phyloP scores from a whole-genome alignment of 2,888 invertebrate genomes.

The Ctena decussata region DNA sequence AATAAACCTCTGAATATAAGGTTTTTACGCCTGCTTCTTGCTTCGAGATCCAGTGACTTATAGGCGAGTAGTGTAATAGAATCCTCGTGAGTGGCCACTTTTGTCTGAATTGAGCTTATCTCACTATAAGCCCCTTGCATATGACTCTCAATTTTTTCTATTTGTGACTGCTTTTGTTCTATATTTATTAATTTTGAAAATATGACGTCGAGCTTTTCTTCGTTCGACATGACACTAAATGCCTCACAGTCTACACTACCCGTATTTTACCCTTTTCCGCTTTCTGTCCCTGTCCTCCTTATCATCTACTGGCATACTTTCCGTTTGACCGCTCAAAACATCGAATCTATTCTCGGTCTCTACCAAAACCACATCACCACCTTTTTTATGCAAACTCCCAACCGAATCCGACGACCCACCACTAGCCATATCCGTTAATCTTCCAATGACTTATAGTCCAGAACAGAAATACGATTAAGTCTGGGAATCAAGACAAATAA shows the following conservation, averaged over 20 bases:
- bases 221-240: background rate
- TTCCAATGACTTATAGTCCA: no score
- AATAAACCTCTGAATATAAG: background rate
- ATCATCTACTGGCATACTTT: background rate
- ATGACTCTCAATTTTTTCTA: background rate
- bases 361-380: background rate
- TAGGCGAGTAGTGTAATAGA: background rate
- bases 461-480: no score
- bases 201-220: background rate
- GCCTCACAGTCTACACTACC: background rate
- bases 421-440: no score
- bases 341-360: background rate
- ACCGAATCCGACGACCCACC: no score
- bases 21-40: background rate
- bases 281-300: background rate
- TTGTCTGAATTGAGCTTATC: background rate
- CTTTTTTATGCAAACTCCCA: background rate
- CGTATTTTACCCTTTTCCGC: background rate
- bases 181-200: background rate
- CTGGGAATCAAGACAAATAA: no score
- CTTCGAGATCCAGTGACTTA: background rate
- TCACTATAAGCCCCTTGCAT: background rate
- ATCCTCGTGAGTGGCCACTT: background rate
- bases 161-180: background rate
- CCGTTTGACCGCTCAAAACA: background rate